A percentile compares a stretch with the other conserved stretches of the same genome.
phyloP scores from a whole-genome alignment of 2,888 invertebrate species.

The Coremacera marginata region DNA sequence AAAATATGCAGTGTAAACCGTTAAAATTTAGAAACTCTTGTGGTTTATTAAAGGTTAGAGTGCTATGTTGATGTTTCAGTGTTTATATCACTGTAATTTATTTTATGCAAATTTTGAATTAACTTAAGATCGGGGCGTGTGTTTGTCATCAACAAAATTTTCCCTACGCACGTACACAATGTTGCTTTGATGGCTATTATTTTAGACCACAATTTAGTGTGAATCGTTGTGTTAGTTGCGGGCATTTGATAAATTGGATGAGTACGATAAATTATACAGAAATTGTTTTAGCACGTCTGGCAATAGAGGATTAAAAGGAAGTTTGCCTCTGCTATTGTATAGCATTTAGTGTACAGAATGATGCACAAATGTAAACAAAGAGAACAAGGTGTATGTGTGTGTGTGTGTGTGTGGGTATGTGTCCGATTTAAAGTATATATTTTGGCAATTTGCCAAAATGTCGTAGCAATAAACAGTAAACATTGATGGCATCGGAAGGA shows the following conservation, averaged over 20 bases:
- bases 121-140: neutral
- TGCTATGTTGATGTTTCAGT: neutral
- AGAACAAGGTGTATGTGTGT: neutral
- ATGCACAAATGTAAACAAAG: neutral
- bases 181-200: neutral
- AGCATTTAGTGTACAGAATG: neutral
- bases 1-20: too few relatives aligned
- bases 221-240: neutral
- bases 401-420: neutral
- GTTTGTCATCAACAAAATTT: neutral
- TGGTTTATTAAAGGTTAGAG: too few relatives aligned
- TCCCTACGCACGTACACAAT: neutral
- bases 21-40: too few relatives aligned
- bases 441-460: slow-evolving; percentile 28
- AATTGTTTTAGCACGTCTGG: slow-evolving; percentile 30
- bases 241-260: slow-evolving; percentile 17
- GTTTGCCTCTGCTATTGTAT: neutral
- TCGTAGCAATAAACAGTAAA: slow-evolving; percentile 9
- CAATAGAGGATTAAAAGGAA: slow-evolving; percentile 6
- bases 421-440: neutral
- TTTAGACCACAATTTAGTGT: neutral
- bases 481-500: neutral
- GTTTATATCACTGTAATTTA: neutral
- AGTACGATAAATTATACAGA: slow-evolving; percentile 18
- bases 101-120: neutral